phyloP scores from a whole-genome alignment of 2,113 vertebrate species.

The Lamprotornis superbus region DNA sequence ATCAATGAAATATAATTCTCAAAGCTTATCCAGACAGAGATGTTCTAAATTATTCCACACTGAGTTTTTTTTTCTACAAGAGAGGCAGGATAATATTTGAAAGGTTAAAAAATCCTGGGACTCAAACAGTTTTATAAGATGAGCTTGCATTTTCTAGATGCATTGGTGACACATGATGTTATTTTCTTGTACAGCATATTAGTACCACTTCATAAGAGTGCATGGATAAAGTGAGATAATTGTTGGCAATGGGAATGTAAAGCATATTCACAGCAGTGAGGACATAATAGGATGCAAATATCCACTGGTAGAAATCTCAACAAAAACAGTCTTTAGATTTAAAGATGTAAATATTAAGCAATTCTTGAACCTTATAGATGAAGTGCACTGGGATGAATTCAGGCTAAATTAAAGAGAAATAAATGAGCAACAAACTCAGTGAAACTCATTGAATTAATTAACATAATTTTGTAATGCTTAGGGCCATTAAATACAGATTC shows the following conservation, averaged over 20 bases:
- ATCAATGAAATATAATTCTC: background rate
- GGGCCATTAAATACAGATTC: background rate
- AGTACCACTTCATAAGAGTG: background rate
- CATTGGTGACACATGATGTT: rapidly evolving
- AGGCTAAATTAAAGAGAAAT: background rate
- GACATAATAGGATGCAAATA: background rate
- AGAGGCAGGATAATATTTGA: background rate
- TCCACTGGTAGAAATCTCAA: background rate
- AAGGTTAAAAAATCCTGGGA: background rate
- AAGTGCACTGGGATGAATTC: background rate
- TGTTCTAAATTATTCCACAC: background rate
- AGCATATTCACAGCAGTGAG: background rate
- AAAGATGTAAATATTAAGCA: background rate
- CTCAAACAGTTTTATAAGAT: background rate
- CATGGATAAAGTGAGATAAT: background rate
- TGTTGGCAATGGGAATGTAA: background rate
- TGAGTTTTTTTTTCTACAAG: background rate
- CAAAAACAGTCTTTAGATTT: background rate
- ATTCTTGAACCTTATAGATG: background rate
- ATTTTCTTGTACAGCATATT: background rate
- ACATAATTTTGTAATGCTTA: background rate
- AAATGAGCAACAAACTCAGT: background rate
- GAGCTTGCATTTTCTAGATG: background rate
- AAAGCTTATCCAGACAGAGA: background rate
- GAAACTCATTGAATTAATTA: background rate